Evolutionary conservation across 2,797 vertebrate genomes (phyloP).

Genomic region (Adrianichthys oophorus): DNA sequence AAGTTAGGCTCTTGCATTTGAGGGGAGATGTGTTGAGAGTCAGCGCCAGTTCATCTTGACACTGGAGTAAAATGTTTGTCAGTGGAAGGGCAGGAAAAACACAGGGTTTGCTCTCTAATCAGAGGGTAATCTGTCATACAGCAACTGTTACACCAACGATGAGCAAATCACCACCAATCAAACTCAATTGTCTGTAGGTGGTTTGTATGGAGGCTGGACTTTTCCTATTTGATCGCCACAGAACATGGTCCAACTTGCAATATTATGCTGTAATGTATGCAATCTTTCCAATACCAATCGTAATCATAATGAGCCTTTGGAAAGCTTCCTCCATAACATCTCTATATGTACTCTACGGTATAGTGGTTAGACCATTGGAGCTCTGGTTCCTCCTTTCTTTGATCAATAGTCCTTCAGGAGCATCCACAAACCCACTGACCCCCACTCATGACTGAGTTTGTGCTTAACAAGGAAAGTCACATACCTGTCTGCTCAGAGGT

Average conservation of each 20-base stretch:
- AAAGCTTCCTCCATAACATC: neutral
- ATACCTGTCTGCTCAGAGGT: neutral
- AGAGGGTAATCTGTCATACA: slow-evolving; percentile 13
- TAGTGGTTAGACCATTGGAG: neutral
- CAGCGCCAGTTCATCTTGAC: too few species aligned
- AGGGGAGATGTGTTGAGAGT: too few species aligned
- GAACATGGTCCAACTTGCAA: slow-evolving; percentile 60
- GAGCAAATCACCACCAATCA: slow-evolving; percentile 6
- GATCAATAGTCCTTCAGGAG: neutral
- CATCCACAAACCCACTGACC: neutral
- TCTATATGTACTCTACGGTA: too few species aligned
- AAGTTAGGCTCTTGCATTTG: neutral
- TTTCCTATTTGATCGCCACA: too few species aligned
- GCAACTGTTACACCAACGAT: slow-evolving; percentile 16
- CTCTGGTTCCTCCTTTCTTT: neutral
- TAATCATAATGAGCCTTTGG: neutral
- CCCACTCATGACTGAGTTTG: slow-evolving; percentile 1
- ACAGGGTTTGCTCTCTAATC: slow-evolving; percentile 20
- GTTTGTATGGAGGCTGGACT: too few species aligned
- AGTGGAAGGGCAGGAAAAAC: slow-evolving; percentile 6
- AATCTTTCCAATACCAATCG: slow-evolving; percentile 33
- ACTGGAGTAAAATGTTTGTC: slow-evolving; percentile 8
- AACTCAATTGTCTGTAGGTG: neutral
- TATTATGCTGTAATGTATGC: slow-evolving; percentile 36
- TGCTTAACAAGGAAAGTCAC: neutral